Evolutionary conservation across 2,888 invertebrate genomes (phyloP), one percentile per base, ranked within the genome.

Genomic region (Eurois occulta): DNA sequence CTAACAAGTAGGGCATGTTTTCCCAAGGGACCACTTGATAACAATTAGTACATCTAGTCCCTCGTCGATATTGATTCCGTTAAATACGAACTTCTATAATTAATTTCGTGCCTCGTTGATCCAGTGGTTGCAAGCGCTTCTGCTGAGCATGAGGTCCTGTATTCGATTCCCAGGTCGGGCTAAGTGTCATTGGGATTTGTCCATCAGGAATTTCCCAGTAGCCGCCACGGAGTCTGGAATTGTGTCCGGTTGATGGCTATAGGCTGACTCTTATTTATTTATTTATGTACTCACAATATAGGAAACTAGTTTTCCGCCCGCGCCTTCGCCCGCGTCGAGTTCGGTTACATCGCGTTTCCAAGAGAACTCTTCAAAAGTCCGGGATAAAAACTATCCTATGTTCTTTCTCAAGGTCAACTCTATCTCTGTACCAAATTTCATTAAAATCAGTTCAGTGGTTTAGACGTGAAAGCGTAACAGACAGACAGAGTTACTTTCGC

Each of bases 1-100:
- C 24, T 41, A 41, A 78, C 62, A 72, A 69, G 65, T n/a, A 41
- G 65, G 64, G 24, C 48, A 41, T 32, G n/a, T 72, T 58, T 21
- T 10, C 87, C 8, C 78, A 1, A 58, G 73, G 62, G 86, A 77
- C 66, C 78, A 60, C 67, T 84, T 76, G 24, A 70, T 62, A 62
- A 65, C 11, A 69, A 46, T 69, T 38, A 76, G 4, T 21, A 62
- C 72, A 55, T 48, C 65, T 78, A 84, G 85, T 85, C 70, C 80
- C 69, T 28, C 8, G n/a, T 55, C 84, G 71, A 86, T 84, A 88
- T 85, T 87, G 89, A 90, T 88, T 84, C 72, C 52, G 64, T 78
- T 66, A 74, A 80, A 35, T 72, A 88, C 86, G 83, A 77, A 77
- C 72, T 78, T 66, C 72, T 72, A 83, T 90, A 88, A 91, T 91